Percentiles rank a stretch among this genome's conserved stretches.
phyloP scores from a whole-genome alignment of 1,140 invertebrate genomes.

The Zophobas atratus region DNA sequence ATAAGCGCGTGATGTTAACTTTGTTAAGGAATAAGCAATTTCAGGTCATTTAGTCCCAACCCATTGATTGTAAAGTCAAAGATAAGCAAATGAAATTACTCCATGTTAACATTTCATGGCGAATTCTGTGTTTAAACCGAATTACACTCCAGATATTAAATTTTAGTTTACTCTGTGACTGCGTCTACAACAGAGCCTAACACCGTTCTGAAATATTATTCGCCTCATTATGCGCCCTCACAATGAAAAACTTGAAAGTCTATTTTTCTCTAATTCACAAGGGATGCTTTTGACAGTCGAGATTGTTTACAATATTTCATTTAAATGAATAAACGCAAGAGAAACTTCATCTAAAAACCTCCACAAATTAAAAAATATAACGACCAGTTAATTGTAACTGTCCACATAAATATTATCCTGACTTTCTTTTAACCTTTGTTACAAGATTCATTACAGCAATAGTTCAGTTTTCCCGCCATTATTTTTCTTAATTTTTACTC shows the following conservation, averaged over 20 bases:
- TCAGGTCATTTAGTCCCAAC: background rate
- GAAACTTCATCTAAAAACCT: slow-evolving; percentile 11
- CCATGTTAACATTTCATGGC: background rate
- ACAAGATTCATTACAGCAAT: slow-evolving; percentile 31
- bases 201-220: slow-evolving; percentile 14
- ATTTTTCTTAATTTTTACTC: slow-evolving; percentile 36
- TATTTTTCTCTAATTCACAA: background rate
- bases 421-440: slow-evolving; percentile 41
- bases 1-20: background rate
- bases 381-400: slow-evolving; percentile 38
- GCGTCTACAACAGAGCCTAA: background rate
- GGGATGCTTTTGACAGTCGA: slow-evolving; percentile 22
- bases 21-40: background rate
- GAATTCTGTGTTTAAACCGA: background rate
- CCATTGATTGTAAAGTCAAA: background rate
- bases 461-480: slow-evolving; percentile 22
- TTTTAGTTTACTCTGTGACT: background rate
- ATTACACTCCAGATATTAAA: background rate
- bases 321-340: slow-evolving; percentile 9
- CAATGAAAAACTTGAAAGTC: slow-evolving; percentile 3
- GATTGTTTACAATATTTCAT: slow-evolving; percentile 33
- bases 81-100: slow-evolving; percentile 1
- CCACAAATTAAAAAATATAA: slow-evolving; percentile 41
- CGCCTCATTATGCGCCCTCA: background rate
- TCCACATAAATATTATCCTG: slow-evolving; percentile 35